phyloP scores from a whole-genome alignment of 2,113 vertebrate species.

The Rhinoptilus africanus region DNA sequence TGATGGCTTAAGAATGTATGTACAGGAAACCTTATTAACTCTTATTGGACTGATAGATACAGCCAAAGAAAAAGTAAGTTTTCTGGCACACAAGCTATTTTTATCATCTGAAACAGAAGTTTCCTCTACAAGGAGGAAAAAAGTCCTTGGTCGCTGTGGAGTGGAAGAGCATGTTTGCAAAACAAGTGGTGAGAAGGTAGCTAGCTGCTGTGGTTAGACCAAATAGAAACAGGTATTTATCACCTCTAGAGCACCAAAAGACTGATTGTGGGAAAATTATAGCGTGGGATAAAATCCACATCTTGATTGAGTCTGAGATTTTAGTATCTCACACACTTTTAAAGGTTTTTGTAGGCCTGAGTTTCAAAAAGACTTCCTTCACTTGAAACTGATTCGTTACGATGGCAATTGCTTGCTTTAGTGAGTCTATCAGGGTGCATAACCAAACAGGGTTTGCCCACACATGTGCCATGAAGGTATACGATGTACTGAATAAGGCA shows the following conservation, averaged over 20 bases:
- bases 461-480: background rate
- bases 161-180: background rate
- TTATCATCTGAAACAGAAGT: background rate
- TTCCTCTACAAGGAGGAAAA: background rate
- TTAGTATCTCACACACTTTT: background rate
- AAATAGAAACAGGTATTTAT: background rate
- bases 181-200: background rate
- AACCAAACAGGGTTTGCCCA: background rate
- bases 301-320: background rate
- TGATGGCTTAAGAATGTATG: background rate
- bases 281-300: background rate
- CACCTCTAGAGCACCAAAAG: background rate
- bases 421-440: background rate
- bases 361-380: background rate
- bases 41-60: background rate
- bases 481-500: fast-evolving
- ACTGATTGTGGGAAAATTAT: background rate
- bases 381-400: background rate
- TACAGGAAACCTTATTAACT: background rate
- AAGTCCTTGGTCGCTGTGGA: background rate
- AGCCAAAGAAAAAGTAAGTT: background rate
- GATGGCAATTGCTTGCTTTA: background rate
- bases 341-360: background rate
- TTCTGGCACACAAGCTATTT: background rate
- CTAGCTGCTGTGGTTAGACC: background rate